These are phyloP conservation scores for Cryptocephalus moraei DNA, from an alignment of 2,888 invertebrate genomes.

Conservation along the genomic window DNA sequence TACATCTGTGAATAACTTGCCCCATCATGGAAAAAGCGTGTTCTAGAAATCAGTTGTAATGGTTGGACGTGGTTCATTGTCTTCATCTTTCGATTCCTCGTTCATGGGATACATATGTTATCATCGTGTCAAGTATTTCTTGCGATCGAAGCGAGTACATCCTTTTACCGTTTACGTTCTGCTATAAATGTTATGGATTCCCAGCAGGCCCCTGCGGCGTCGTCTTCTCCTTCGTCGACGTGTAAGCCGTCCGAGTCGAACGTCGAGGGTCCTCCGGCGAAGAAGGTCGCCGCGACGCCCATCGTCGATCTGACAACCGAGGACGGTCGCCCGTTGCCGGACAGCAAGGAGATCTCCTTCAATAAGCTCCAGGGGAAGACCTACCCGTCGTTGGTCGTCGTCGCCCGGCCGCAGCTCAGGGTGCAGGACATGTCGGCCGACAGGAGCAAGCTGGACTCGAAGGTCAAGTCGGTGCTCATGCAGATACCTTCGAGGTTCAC, in stretches of 20 bases:
- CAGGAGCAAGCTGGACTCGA: constrained; percentile 57
- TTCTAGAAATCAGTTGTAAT: too few relatives aligned
- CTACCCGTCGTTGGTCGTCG: constrained; percentile 76
- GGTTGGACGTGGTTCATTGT: too few relatives aligned
- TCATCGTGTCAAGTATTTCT: too few relatives aligned
- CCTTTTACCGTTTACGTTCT: too few relatives aligned
- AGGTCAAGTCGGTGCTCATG: constrained; percentile 75
- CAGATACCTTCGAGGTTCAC: constrained; percentile 75
- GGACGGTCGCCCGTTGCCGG: constrained; percentile 48
- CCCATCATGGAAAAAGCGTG: too few relatives aligned
- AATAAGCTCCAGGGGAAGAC: constrained; percentile 74
- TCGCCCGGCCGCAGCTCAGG: constrained; percentile 68
- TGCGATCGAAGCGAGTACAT: too few relatives aligned
- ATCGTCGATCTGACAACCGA: constrained; percentile 56
- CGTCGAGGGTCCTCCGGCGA: constrained; percentile 42
- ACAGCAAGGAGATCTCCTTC: constrained; percentile 64
- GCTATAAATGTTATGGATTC: too few relatives aligned
- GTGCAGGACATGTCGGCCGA: constrained; percentile 55
- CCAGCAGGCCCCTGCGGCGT: not conserved
- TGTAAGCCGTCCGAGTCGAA: constrained; percentile 61
- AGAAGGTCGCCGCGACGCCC: constrained; percentile 41
- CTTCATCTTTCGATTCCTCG: too few relatives aligned
- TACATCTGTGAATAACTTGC: too few relatives aligned
- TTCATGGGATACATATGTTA: too few relatives aligned
- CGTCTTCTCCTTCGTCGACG: constrained; percentile 13